Evolutionary conservation across 2,113 vertebrate species (phyloP).

Genomic region (Dicrurus megarhynchus): DNA sequence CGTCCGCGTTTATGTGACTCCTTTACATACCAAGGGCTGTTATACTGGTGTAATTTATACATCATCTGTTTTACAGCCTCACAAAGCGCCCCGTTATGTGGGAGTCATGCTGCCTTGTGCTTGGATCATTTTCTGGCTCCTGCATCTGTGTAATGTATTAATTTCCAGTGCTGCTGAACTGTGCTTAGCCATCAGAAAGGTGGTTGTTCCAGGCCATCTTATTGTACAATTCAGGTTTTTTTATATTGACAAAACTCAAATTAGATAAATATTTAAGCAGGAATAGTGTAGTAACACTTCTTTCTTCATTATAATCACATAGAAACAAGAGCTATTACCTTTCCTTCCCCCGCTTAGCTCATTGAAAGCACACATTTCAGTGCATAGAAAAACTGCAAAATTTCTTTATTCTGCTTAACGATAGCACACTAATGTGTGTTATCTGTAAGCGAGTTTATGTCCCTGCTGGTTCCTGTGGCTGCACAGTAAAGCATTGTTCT

Average conservation of each 20-base stretch:
- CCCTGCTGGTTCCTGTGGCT: not conserved
- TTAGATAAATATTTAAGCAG: constrained; percentile 3
- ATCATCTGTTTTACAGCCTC: not conserved
- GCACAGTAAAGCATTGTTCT: not conserved
- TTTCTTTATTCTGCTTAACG: not conserved
- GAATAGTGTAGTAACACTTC: not conserved
- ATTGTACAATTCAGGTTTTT: not conserved
- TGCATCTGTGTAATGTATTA: not conserved
- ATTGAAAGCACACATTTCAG: not conserved
- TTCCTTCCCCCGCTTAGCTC: not conserved
- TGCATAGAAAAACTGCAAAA: not conserved
- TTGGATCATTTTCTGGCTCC: not conserved
- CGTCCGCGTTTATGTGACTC: not conserved
- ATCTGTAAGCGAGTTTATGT: not conserved
- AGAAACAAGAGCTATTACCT: not conserved
- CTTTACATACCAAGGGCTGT: not conserved
- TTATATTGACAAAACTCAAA: not conserved
- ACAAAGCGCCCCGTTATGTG: not conserved
- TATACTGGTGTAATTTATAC: not conserved
- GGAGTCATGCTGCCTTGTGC: not conserved
- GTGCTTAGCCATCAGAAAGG: not conserved
- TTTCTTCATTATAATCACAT: not conserved
- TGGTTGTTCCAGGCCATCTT: not conserved
- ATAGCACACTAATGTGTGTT: not conserved
- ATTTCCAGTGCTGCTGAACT: not conserved